Conservation (phyloP, 2,888 invertebrate species). For the Campopleginae sp. region DNA sequence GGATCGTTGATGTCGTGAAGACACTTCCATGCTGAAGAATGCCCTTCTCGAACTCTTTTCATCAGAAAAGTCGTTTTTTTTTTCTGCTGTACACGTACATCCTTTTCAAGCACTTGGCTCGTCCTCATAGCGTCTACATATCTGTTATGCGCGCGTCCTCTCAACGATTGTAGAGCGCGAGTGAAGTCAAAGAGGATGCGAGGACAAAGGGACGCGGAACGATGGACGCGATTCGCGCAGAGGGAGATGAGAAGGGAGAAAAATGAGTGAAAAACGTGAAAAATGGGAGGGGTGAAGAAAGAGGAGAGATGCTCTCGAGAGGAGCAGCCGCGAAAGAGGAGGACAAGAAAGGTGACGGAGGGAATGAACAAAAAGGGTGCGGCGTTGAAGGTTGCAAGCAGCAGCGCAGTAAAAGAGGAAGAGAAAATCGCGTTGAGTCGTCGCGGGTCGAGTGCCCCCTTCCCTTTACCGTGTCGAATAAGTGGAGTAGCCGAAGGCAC, state of each 20-base stretch:
- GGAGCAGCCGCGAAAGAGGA: conserved; percentile 36
- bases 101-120: conserved; percentile 46
- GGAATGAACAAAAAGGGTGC: conserved; percentile 56
- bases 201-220: conserved; percentile 64
- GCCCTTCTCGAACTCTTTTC: conserved; percentile 36
- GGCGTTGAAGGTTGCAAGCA: conserved; percentile 56
- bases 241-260: conserved; percentile 47
- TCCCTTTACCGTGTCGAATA: conserved; percentile 65
- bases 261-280: conserved; percentile 52
- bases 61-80: conserved; percentile 3
- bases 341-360: conserved; percentile 44
- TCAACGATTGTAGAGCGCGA: conserved; percentile 66
- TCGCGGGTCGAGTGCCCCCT: conserved; percentile 77
- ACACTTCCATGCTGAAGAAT: conserved; percentile 33
- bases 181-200: conserved; percentile 66
- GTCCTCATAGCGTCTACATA: conserved; percentile 21
- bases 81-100: background rate
- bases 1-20: conserved; percentile 44
- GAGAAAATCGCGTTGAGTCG: conserved; percentile 75
- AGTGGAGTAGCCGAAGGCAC: conserved; percentile 80
- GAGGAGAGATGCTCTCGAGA: conserved; percentile 56
- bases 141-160: conserved; percentile 53
- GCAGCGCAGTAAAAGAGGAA: conserved; percentile 59
- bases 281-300: conserved; percentile 63
- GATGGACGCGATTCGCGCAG: conserved; percentile 60